Evolutionary conservation across 2,797 vertebrate species (phyloP).

Genomic region (Fratercula arctica): DNA sequence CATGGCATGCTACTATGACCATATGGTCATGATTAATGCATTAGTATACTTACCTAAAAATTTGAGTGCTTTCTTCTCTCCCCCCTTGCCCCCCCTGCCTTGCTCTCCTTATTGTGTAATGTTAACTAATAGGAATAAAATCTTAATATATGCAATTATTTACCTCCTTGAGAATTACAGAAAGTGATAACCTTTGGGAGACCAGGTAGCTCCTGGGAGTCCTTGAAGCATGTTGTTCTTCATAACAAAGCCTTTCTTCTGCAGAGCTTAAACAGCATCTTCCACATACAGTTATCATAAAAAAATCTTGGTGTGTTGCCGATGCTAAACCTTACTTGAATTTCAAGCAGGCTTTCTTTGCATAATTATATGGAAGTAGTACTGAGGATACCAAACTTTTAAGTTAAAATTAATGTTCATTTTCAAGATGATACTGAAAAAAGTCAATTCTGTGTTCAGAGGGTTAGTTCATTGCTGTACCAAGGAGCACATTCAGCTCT

Average conservation of each 20-base stretch:
- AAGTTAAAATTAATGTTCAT: not conserved
- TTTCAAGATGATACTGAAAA: not conserved
- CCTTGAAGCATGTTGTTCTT: not conserved
- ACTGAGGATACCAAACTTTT: not conserved
- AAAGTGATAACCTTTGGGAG: not conserved
- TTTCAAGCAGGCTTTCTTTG: not conserved
- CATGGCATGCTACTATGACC: not conserved
- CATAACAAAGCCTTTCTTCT: not conserved
- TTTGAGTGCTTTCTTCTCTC: accelerated
- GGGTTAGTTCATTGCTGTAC: not conserved
- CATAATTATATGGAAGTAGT: not conserved
- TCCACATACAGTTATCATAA: not conserved
- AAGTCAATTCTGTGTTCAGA: not conserved
- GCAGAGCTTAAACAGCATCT: not conserved
- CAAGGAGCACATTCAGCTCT: not conserved
- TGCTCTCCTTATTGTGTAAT: not conserved
- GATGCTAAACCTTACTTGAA: not conserved
- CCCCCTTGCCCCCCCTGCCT: accelerated
- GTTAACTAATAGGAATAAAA: not conserved
- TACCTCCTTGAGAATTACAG: not conserved
- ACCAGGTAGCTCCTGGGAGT: not conserved
- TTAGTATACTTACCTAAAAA: not conserved
- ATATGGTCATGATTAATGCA: not conserved
- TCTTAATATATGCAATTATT: not conserved
- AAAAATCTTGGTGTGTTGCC: not conserved